Evolutionary conservation across 2,797 vertebrate genomes (phyloP), one percentile per base, ranked within the genome.

Genomic region (Thamnophis elegans): DNA sequence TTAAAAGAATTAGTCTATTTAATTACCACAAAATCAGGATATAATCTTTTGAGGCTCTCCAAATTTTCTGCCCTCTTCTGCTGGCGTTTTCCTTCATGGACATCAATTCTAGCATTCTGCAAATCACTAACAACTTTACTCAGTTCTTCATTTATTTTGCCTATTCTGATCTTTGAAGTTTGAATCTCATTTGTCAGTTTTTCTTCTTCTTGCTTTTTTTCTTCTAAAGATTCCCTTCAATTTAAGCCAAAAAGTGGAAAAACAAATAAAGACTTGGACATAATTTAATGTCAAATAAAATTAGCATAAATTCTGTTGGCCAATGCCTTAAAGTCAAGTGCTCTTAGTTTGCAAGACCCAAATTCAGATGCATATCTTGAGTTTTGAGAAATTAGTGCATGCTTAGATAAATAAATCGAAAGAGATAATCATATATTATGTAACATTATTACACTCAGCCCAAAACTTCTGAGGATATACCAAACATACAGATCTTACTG

Each of bases 11-110:
- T 2, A 93, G 16, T 13, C n/a, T 16, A 85, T 85, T 88, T 60
- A 78, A 47, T 97, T 98, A 99, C 99, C 98, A 99, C 98, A 26
- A 96, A 92, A 58, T 99, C 98, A 0, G 99, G 98, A 94, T 98
- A 98, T 0, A 99, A 97, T 91, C 98, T 98, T 94, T 94, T 97
- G 16, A 99, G 98, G 94, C 95, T 98, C 42, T 98, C 98, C 22
- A 99, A 95, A 85, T 98, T 93, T 93, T 99, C 99, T 42, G 98
- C 98, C 96, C 97, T 98, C 96, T 96, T 98, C 95, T 98, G 97
- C 93, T 98, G 98, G 0, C 98, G 96, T 42, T 92, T 98, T 88
- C 97, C 98, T 94, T 99, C 99, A 0, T 99, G 98, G 51, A 92
- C 98, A 88, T 99, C 98, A 26, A 99, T 97, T 26, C 96, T 97